Evolutionary conservation across 1,140 invertebrate species (phyloP).

Genomic region (Calephelis virginiensis): DNA sequence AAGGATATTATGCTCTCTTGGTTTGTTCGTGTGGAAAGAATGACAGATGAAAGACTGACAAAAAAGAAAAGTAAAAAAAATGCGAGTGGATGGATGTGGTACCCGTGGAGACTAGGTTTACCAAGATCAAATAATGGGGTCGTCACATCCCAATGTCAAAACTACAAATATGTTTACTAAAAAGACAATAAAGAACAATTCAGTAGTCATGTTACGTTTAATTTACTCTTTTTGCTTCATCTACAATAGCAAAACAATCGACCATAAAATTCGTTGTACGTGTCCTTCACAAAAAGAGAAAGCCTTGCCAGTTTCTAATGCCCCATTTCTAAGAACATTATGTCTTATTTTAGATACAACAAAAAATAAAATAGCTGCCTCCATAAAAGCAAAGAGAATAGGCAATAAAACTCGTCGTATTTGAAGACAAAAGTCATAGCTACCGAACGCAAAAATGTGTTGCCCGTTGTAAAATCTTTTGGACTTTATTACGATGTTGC

Average conservation of each 20-base stretch:
- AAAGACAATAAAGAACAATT: slow-evolving; percentile 4
- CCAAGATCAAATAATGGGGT: too few relatives aligned
- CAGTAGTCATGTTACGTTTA: slow-evolving; percentile 11
- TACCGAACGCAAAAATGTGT: slow-evolving; percentile 62
- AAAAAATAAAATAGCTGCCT: slow-evolving; percentile 64
- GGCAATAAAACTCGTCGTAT: slow-evolving; percentile 53
- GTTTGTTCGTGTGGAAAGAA: too few relatives aligned
- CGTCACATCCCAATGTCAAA: background rate
- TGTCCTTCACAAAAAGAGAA: slow-evolving; percentile 66
- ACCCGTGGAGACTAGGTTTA: too few relatives aligned
- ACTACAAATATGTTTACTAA: background rate
- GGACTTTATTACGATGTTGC: slow-evolving; percentile 63
- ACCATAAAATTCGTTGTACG: slow-evolving; percentile 69
- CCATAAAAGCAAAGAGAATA: slow-evolving; percentile 60
- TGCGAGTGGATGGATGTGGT: too few relatives aligned
- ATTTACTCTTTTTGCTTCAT: slow-evolving; percentile 53
- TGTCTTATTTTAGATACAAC: slow-evolving; percentile 70
- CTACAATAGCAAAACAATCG: slow-evolving; percentile 66
- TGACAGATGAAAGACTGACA: too few relatives aligned
- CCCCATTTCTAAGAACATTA: slow-evolving; percentile 72
- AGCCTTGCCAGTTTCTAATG: slow-evolving; percentile 61
- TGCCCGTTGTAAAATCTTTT: slow-evolving; percentile 55
- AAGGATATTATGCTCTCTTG: too few relatives aligned
- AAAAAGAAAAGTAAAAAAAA: too few relatives aligned
- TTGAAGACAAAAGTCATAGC: slow-evolving; percentile 66